phyloP scores from a whole-genome alignment of 2,797 vertebrate species.

The Huso huso region DNA sequence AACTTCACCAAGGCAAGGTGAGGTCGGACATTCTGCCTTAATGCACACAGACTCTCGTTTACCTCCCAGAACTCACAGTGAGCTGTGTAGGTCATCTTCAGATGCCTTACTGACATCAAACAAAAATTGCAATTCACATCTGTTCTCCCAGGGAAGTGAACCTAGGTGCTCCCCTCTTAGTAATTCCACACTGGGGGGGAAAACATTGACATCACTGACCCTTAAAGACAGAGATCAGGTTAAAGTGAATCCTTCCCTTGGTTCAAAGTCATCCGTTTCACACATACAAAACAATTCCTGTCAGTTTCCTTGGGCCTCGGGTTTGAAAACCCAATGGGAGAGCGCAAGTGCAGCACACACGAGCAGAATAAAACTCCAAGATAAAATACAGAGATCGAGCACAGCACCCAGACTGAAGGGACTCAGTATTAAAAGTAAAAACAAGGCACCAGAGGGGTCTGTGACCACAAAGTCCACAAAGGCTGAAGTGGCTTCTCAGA shows the following conservation, averaged over 20 bases:
- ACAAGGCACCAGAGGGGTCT: conserved; percentile 45
- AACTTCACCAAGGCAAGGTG: conserved; percentile 19
- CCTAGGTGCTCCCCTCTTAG: conserved; percentile 19
- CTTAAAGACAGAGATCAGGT: conserved; percentile 47
- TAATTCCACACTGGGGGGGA: conserved; percentile 13
- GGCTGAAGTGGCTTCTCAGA: conserved; percentile 38
- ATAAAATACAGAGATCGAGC: conserved; percentile 53
- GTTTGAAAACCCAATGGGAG: conserved; percentile 31
- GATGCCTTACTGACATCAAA: conserved; percentile 20
- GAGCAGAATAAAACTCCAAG: conserved; percentile 45
- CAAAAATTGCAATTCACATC: conserved; percentile 20
- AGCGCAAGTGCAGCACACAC: conserved; percentile 42
- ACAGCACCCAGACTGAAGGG: conserved; percentile 63
- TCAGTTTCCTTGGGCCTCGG: conserved; percentile 26
- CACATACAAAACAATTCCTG: conserved; percentile 40
- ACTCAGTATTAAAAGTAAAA: conserved; percentile 64
- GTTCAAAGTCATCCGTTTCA: conserved; percentile 38
- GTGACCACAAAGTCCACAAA: conserved; percentile 25
- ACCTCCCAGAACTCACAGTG: conserved; percentile 24
- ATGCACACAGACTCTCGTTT: conserved; percentile 15
- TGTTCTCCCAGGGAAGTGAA: conserved; percentile 16
- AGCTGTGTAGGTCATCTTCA: conserved; percentile 20
- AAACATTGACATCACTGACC: conserved; percentile 14
- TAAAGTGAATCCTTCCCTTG: conserved; percentile 30
- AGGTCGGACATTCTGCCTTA: conserved; percentile 4